Base-by-base conservation (phyloP, 2,797 vertebrate species). In the Schizothorax lantsangensis region DNA sequence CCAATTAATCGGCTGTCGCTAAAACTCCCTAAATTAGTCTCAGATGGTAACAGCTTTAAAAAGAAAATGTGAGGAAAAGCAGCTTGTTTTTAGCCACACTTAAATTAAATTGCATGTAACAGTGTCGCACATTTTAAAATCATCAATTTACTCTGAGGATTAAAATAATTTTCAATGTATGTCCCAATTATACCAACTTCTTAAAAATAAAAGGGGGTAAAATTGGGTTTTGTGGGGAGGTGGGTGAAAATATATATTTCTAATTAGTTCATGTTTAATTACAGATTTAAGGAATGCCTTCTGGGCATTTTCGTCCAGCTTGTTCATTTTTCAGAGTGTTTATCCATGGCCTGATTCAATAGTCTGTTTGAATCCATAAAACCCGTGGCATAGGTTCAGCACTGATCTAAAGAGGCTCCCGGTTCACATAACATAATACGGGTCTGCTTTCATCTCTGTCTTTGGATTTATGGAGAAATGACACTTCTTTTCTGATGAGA, bases 291-390 rank as follows among this genome's bases (percentile, higher is more conserved):
- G 23, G 52, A 74, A 14, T 12, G 14, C 45, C 85, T 86, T 77
- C 15, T n/a, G 85, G 81, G 87, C 14, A 77, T 88, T 74, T 26
- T 84, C 47, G 17, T 40, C 19, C 43, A 62, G 45, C 68, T 69
- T 78, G 69, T 79, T 80, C 23, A 88, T 90, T 77, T 86, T 84
- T 84, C 14, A 86, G 30, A 85, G 38, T 75, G 88, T 87, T 89
- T 88, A 86, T 59, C n/a, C 71, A 66, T 71, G 40, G 36, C 79
- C 15, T 72, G 47, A 77, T 49, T 59, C 52, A 64, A 30, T 72
- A 82, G 47, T 52, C 47, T 82, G 21, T 87, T 68, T 66, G 82
- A 84, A 84, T 75, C 40, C 30, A 64, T 49, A 64, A 64, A 64
- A 75, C 30, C 3, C 7, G 6, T 49, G 72, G 82, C 57, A 75